These are phyloP conservation scores for Ellobius talpinus DNA, from an alignment of 2,113 vertebrate genomes.

Conservation along the genomic window DNA sequence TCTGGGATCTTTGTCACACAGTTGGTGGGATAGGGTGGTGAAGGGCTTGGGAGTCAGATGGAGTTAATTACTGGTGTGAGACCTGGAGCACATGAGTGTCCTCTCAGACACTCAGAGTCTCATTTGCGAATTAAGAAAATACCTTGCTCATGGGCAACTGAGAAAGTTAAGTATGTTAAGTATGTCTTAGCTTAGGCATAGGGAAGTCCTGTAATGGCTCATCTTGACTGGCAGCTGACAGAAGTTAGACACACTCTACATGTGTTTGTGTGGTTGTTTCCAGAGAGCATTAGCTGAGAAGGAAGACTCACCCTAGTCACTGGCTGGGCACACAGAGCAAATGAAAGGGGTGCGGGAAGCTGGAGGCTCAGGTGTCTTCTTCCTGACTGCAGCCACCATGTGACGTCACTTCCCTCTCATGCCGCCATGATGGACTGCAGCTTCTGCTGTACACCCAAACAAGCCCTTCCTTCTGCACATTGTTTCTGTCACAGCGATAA, in stretches of 20 bases:
- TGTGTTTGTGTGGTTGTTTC: not conserved
- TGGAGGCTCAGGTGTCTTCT: no score
- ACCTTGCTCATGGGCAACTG: not conserved
- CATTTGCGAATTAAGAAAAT: not conserved
- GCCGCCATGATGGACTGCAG: not conserved
- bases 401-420: not conserved
- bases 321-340: not conserved
- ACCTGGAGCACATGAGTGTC: not conserved
- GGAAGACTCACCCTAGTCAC: no score
- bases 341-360: not conserved
- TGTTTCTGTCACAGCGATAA: not conserved
- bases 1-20: not conserved
- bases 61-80: not conserved
- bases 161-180: not conserved
- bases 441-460: not conserved
- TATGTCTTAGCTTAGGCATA: not conserved
- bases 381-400: not conserved
- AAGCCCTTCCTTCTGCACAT: rapidly evolving
- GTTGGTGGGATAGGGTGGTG: not conserved
- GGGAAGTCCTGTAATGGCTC: not conserved
- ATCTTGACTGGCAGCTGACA: not conserved
- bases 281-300: not conserved
- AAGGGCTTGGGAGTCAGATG: not conserved
- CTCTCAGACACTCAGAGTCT: not conserved
- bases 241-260: not conserved